Evolutionary conservation across 2,888 invertebrate genomes (phyloP).

Genomic region (Calameuta pallipes): DNA sequence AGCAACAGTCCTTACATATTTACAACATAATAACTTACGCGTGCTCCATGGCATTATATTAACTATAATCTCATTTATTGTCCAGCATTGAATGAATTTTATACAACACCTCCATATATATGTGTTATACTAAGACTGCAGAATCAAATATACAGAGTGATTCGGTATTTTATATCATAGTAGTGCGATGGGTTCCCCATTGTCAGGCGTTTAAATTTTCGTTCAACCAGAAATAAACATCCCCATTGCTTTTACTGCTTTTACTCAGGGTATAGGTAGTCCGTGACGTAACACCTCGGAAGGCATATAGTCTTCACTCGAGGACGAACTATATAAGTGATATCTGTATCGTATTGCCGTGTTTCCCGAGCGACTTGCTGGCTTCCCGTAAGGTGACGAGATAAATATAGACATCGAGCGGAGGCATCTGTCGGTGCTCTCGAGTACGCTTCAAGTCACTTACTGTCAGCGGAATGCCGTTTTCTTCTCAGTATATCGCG

Average conservation of each 20-base stretch:
- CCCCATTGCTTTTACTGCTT: not conserved
- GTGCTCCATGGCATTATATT: too few species aligned
- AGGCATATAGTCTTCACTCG: not conserved
- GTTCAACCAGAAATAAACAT: not conserved
- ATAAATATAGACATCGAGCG: conserved; percentile 7
- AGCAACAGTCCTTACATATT: too few species aligned
- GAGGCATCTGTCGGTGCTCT: conserved; percentile 1
- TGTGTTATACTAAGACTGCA: not conserved
- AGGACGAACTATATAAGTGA: not conserved
- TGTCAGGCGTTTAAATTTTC: not conserved
- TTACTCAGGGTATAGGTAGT: not conserved
- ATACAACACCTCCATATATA: not conserved
- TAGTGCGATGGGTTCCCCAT: not conserved
- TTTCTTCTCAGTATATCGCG: not conserved
- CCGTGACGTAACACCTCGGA: not conserved
- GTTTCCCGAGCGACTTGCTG: conserved; percentile 6
- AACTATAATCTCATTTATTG: too few species aligned
- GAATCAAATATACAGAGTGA: not conserved
- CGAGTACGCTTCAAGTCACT: conserved; percentile 1
- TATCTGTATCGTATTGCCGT: not conserved
- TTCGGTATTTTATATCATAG: not conserved
- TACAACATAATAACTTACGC: too few species aligned
- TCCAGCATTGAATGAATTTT: not conserved
- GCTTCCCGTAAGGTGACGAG: conserved; percentile 6
- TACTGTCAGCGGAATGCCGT: conserved; percentile 4